Base-by-base conservation (phyloP, 1,140 invertebrate species). In the Daktulosphaira vitifoliae region DNA sequence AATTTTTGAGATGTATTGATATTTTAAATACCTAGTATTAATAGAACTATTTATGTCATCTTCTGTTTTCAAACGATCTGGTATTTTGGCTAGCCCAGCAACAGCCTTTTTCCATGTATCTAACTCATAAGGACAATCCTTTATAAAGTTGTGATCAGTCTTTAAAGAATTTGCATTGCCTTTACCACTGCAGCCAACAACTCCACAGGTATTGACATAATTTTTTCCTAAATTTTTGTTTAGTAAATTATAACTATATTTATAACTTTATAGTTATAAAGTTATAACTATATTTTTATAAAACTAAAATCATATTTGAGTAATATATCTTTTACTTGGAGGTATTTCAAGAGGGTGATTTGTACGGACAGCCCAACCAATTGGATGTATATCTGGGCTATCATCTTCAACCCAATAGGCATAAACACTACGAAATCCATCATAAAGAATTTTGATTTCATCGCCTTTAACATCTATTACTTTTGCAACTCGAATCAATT, bases 341-440 rank as follows among this genome's bases (percentile, higher is more conserved):
- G 92, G 91, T 1, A 86, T 81, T 76, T 94, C 88, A 5, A 96
- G 73, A 1, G 87, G 85, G 77, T 95, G 90, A 33, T 85, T 85
- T 2, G 90, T 95, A 75, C 89, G 89, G 66, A 81, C 75, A 73
- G 90, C 92, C 91, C 92, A 98, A 22, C 89, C 88, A 69, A 89
- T 81, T 15, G 92, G 92, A 80, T 96, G 92, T 70, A 97, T 84
- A 75, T 94, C 89, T 0, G 86, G 81, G 67, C 84, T 89, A 76
- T 96, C 90, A 73, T 95, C 91, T 72, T 93, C 87, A 67, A 94
- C 76, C 90, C 90, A 95, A 74, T 87, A 92, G 67, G 88, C 85
- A 74, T 92, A 90, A 66, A 84, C 82, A 68, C 85, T 82, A 1
- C 86, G 84, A 90, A 92, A 96, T 9, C 92, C 92, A 76, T 96